These are phyloP conservation scores for Trachurus trachurus DNA, from an alignment of 2,797 vertebrate genomes.

Conservation along the genomic window DNA sequence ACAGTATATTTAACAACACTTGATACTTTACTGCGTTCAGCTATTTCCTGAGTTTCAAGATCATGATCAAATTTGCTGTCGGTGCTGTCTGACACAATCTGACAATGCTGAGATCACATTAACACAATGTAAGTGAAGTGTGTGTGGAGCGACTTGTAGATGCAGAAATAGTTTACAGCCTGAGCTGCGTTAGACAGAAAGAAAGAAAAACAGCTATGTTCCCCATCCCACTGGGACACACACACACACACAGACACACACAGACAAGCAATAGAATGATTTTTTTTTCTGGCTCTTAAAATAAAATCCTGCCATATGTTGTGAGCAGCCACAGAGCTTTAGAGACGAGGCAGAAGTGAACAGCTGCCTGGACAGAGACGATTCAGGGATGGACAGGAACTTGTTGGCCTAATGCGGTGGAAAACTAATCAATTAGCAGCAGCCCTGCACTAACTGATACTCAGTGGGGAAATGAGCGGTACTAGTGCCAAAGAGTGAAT, in stretches of 20 bases:
- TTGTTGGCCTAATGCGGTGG: conserved; percentile 66
- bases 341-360: conserved; percentile 49
- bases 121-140: too few species aligned
- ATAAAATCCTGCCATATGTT: conserved; percentile 56
- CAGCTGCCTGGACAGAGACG: conserved; percentile 64
- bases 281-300: conserved; percentile 56
- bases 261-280: conserved; percentile 18
- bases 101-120: not conserved
- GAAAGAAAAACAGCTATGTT: not conserved
- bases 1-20: too few species aligned
- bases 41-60: not conserved
- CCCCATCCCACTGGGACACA: conserved; percentile 23
- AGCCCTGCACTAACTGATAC: conserved; percentile 49
- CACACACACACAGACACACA: conserved; percentile 22
- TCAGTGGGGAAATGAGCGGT: conserved; percentile 41
- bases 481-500: conserved; percentile 57
- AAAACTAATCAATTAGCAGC: conserved; percentile 76
- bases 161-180: not conserved
- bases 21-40: not conserved
- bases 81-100: fast-evolving
- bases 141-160: not conserved
- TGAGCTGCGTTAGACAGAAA: not conserved
- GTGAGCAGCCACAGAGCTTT: conserved; percentile 36
- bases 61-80: not conserved
- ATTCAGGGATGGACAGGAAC: conserved; percentile 45